Conservation (phyloP, 2,888 invertebrate genomes). For the Drosophila formosana region DNA sequence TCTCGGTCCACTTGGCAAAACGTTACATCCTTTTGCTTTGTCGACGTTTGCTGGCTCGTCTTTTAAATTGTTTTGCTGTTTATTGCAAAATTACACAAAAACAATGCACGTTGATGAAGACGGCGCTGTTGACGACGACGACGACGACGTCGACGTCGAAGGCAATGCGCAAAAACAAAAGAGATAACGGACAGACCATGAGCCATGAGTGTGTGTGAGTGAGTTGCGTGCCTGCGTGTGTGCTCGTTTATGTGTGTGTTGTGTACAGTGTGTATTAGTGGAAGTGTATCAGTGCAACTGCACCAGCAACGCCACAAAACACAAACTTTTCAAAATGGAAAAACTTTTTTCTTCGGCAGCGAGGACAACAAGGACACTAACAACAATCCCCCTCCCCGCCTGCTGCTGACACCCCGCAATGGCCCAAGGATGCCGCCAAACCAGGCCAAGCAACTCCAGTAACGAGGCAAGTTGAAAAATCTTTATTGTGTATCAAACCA, state of each 20-base stretch:
- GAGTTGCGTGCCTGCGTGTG: conserved; percentile 13
- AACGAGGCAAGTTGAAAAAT: conserved; percentile 81
- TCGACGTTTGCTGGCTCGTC: conserved; percentile 55
- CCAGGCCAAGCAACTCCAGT: conserved; percentile 47
- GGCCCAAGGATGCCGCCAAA: neutral
- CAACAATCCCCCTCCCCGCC: conserved; percentile 31
- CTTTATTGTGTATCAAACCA: conserved; percentile 83
- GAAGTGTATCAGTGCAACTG: conserved; percentile 66
- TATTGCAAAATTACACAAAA: conserved; percentile 82
- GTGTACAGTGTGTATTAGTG: conserved; percentile 30
- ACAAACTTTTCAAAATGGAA: conserved; percentile 78
- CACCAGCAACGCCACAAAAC: conserved; percentile 68
- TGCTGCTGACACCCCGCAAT: neutral
- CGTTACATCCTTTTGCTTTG: conserved; percentile 80
- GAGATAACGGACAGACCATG: conserved; percentile 52
- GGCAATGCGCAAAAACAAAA: conserved; percentile 66
- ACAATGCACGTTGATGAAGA: conserved; percentile 79
- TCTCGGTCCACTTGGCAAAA: conserved; percentile 77
- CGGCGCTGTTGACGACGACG: conserved; percentile 67
- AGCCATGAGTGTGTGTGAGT: conserved; percentile 15
- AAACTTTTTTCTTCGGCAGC: conserved; percentile 72
- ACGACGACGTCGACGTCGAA: conserved; percentile 40
- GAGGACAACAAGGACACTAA: conserved; percentile 65
- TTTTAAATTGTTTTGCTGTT: conserved; percentile 81
- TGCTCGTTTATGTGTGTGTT: conserved; percentile 15